phyloP scores from a whole-genome alignment of 2,797 vertebrate species.

The Amazona ochrocephala region DNA sequence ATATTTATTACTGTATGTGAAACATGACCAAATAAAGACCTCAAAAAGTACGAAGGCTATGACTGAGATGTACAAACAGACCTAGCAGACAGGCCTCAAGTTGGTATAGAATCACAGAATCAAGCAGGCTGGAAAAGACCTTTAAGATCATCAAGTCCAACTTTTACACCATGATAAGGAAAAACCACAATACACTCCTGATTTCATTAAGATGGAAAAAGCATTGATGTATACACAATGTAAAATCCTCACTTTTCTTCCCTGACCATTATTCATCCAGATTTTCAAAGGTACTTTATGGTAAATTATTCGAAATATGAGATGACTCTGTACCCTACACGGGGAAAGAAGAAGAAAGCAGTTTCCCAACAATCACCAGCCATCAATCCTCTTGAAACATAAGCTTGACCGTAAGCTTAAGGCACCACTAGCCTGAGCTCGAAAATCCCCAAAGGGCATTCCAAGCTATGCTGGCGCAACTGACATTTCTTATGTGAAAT shows the following conservation, averaged over 20 bases:
- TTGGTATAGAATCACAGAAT: neutral
- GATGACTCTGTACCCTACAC: neutral
- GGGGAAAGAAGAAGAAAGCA: conserved; percentile 4
- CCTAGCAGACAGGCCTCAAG: neutral
- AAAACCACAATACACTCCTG: neutral
- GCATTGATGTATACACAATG: neutral
- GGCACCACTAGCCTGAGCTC: neutral
- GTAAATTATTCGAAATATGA: conserved; percentile 6
- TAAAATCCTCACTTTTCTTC: neutral
- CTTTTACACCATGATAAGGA: neutral
- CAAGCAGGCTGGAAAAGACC: neutral
- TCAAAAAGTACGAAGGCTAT: neutral
- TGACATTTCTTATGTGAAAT: neutral
- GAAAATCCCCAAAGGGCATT: conserved; percentile 8
- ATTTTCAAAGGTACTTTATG: neutral
- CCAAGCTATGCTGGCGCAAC: neutral
- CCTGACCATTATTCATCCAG: neutral
- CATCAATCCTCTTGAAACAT: conserved; percentile 40
- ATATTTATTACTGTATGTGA: neutral
- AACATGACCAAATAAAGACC: neutral
- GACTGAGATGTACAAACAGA: neutral
- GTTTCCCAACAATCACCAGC: neutral
- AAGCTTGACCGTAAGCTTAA: neutral
- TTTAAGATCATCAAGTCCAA: neutral
- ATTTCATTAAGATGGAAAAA: neutral